phyloP scores from a whole-genome alignment of 2,113 vertebrate species.

The Elephantulus edwardii region DNA sequence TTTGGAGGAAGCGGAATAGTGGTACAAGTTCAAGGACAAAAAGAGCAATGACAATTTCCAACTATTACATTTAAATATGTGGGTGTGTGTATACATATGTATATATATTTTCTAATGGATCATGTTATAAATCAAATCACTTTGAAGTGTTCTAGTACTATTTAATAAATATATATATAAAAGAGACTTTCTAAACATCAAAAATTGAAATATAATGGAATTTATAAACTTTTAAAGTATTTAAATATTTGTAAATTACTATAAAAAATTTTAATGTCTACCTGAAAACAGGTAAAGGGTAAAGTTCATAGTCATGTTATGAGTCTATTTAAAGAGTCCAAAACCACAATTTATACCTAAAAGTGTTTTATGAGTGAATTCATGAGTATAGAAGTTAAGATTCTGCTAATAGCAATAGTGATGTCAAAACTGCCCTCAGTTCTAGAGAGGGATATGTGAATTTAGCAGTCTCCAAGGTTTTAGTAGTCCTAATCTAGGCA shows the following conservation, averaged over 20 bases:
- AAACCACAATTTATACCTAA: too few relatives aligned
- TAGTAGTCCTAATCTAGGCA: too few relatives aligned
- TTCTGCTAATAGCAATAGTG: too few relatives aligned
- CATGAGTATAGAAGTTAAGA: too few relatives aligned
- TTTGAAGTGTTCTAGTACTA: not conserved
- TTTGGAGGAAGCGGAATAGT: conserved; percentile 14
- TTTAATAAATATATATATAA: not conserved
- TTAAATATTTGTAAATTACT: not conserved
- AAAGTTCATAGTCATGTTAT: too few relatives aligned
- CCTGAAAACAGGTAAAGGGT: not conserved
- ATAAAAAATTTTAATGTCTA: not conserved
- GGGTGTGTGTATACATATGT: not conserved
- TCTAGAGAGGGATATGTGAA: too few relatives aligned
- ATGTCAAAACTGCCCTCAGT: too few relatives aligned
- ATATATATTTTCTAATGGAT: not conserved
- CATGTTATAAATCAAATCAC: not conserved
- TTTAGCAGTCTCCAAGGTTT: too few relatives aligned
- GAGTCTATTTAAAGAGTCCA: too few relatives aligned
- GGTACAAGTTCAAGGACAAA: conserved; percentile 43
- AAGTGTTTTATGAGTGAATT: too few relatives aligned
- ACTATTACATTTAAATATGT: not conserved
- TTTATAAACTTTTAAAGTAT: not conserved
- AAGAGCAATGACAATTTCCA: conserved; percentile 15
- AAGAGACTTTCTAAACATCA: not conserved
- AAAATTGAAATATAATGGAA: not conserved